Evolutionary conservation across 2,888 invertebrate genomes (phyloP).

Genomic region (Amorpha juglandis): DNA sequence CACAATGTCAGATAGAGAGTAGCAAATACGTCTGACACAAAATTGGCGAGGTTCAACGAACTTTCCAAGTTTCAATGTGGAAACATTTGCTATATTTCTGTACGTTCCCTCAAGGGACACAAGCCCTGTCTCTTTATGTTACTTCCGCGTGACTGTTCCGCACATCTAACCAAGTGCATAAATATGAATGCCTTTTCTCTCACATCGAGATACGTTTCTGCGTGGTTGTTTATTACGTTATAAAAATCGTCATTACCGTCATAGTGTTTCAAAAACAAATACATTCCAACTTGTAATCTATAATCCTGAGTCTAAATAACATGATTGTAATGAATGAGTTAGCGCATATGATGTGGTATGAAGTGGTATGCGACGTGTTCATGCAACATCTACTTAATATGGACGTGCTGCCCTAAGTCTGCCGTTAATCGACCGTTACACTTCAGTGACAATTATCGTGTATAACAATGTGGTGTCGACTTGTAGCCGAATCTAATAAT

Average conservation of each 20-base stretch:
- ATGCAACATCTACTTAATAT: conserved; percentile 62
- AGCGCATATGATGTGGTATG: conserved; percentile 33
- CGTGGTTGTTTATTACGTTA: background rate
- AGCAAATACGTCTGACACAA: conserved; percentile 48
- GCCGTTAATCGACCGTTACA: conserved; percentile 82
- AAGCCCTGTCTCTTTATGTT: conserved; percentile 67
- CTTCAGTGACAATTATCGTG: conserved; percentile 77
- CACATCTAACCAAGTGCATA: conserved; percentile 22
- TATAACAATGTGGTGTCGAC: conserved; percentile 72
- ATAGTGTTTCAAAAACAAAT: conserved; percentile 1
- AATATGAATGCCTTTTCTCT: conserved; percentile 18
- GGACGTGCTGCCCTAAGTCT: conserved; percentile 55
- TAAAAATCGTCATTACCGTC: conserved; percentile 6
- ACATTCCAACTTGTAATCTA: conserved; percentile 17
- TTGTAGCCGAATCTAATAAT: conserved; percentile 77
- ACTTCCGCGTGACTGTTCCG: conserved; percentile 65
- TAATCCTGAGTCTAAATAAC: conserved; percentile 22
- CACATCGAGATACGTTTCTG: background rate
- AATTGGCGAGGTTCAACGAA: conserved; percentile 77
- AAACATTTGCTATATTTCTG: conserved; percentile 77
- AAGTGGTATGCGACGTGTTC: conserved; percentile 50
- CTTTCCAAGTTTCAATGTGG: conserved; percentile 69
- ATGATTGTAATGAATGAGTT: conserved; percentile 29
- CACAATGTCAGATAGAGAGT: conserved; percentile 17
- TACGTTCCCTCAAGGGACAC: conserved; percentile 70